A percentile compares a stretch with the other conserved stretches of the same genome.
Conservation (phyloP, 2,113 vertebrate species). For the Microcebus ravelobensis region DNA sequence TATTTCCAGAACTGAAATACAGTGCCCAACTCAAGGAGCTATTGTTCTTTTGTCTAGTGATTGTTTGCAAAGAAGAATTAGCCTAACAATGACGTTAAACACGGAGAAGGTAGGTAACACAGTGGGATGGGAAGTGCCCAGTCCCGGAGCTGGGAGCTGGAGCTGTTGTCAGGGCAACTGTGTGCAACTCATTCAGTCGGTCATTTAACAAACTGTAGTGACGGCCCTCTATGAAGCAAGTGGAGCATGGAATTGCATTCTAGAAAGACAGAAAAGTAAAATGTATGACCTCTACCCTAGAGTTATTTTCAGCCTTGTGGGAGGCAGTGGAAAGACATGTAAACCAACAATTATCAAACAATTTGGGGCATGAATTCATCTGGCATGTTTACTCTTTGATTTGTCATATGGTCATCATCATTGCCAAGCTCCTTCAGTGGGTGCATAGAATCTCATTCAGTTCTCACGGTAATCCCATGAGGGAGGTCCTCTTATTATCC, state of each 20-base stretch:
- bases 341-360: not conserved
- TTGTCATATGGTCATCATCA: not conserved
- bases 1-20: not conserved
- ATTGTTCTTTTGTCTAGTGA: not conserved
- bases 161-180: accelerated
- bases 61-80: not conserved
- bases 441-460: not conserved
- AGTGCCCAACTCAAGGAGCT: not conserved
- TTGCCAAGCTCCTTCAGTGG: not conserved
- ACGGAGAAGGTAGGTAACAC: not conserved
- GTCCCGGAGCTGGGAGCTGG: not conserved
- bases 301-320: not conserved
- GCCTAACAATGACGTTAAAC: accelerated
- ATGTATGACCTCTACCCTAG: not conserved
- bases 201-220: not conserved
- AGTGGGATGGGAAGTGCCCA: accelerated
- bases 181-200: not conserved
- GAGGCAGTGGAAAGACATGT: not conserved
- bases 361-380: not conserved
- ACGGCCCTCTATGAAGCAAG: not conserved
- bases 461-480: not conserved
- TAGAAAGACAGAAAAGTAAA: not conserved
- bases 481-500: not conserved
- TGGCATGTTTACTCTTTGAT: not conserved
- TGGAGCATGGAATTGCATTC: not conserved